phyloP scores from a whole-genome alignment of 1,140 invertebrate species.

The Pseudomyrmex dendroicus region DNA sequence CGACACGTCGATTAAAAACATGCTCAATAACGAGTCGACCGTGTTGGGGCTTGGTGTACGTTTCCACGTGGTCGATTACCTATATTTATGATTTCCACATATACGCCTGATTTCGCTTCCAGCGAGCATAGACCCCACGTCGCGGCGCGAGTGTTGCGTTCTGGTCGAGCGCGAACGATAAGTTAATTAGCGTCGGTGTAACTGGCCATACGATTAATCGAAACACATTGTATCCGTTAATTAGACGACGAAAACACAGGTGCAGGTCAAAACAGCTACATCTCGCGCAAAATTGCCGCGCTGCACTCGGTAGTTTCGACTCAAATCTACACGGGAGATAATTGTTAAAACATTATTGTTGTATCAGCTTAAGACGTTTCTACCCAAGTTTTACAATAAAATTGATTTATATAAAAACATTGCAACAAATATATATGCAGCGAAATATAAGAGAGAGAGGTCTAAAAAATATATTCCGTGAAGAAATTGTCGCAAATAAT shows the following conservation, averaged over 20 bases:
- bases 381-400: too few relatives aligned
- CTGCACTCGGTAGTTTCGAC: not conserved
- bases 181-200: slow-evolving; percentile 64
- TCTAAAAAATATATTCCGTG: not conserved
- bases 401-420: too few relatives aligned
- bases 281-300: not conserved
- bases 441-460: too few relatives aligned
- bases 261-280: too few relatives aligned
- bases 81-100: slow-evolving; percentile 63
- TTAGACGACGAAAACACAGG: slow-evolving; percentile 33
- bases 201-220: slow-evolving; percentile 61
- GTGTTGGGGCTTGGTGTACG: slow-evolving; percentile 2
- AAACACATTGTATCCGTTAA: slow-evolving; percentile 45
- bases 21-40: slow-evolving; percentile 34
- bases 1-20: not conserved
- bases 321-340: slow-evolving; percentile 3
- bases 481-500: not conserved
- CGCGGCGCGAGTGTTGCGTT: not conserved
- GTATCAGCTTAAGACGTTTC: not conserved
- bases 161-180: slow-evolving; percentile 47
- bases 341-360: slow-evolving; percentile 3
- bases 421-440: too few relatives aligned
- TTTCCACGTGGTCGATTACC: slow-evolving; percentile 20
- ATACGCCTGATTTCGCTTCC: slow-evolving; percentile 32
- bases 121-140: not conserved